Conservation (phyloP, 2,113 vertebrate species). For the Corynorhinus townsendii region DNA sequence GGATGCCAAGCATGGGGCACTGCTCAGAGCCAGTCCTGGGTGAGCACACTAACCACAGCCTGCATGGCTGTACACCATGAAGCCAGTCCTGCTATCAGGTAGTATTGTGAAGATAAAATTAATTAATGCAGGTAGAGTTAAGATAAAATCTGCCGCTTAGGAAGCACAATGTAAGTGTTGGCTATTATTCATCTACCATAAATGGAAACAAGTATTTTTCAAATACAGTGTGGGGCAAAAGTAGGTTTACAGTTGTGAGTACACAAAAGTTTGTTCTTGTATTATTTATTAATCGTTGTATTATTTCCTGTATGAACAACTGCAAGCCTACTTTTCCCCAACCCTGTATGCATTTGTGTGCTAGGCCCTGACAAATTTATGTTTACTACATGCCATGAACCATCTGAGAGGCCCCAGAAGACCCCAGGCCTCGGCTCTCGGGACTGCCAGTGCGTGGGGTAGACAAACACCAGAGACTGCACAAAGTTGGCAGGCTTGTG, state of each 20-base stretch:
- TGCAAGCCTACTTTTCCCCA: neutral
- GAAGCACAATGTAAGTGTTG: neutral
- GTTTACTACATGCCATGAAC: neutral
- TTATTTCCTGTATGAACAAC: neutral
- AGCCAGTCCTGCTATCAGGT: neutral
- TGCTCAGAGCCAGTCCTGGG: neutral
- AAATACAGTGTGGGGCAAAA: neutral
- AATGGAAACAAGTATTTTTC: neutral
- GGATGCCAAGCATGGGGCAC: neutral
- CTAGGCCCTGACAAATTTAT: neutral
- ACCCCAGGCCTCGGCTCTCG: neutral
- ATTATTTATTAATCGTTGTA: neutral
- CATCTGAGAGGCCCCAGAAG: neutral
- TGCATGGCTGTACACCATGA: neutral
- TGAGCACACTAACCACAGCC: neutral
- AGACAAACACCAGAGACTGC: neutral
- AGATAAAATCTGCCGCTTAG: neutral
- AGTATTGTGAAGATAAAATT: neutral
- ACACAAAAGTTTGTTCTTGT: neutral
- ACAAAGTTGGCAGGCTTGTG: neutral
- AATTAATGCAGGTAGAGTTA: neutral
- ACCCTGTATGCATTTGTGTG: neutral
- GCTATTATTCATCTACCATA: neutral
- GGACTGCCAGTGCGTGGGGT: neutral
- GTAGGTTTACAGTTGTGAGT: neutral